Percentiles rank a stretch among this genome's conserved stretches.
phyloP scores from a whole-genome alignment of 2,797 vertebrate genomes.

The Octomys mimax region DNA sequence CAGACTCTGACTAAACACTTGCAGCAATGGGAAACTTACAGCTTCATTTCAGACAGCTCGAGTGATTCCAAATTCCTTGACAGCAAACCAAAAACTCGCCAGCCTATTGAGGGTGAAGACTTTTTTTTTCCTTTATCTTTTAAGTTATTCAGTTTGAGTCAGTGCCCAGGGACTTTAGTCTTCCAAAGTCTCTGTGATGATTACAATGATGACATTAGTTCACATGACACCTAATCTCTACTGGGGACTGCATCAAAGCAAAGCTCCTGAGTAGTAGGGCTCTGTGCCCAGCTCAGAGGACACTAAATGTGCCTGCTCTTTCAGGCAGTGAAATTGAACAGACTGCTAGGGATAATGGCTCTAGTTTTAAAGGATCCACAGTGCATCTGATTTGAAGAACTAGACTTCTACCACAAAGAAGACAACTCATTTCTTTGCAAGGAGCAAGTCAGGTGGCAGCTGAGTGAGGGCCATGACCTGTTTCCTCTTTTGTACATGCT shows the following conservation, averaged over 20 bases:
- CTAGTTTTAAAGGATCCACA: constrained; percentile 20
- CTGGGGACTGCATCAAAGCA: not conserved
- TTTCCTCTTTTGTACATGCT: not conserved
- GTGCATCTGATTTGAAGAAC: constrained; percentile 12
- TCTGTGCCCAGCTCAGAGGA: not conserved
- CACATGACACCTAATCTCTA: constrained; percentile 35
- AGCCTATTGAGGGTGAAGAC: not conserved
- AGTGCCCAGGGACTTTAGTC: not conserved
- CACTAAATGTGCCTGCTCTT: not conserved
- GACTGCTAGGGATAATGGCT: not conserved
- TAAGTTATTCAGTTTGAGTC: constrained; percentile 34
- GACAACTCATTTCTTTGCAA: not conserved
- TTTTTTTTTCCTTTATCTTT: constrained; percentile 23
- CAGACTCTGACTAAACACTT: constrained; percentile 48
- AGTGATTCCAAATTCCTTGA: constrained; percentile 59
- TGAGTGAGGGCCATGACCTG: not conserved
- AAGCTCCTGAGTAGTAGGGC: not conserved
- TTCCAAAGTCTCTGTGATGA: constrained; percentile 46
- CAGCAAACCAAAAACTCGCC: constrained; percentile 47
- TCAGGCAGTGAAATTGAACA: constrained; percentile 10
- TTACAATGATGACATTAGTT: constrained; percentile 23
- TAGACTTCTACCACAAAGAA: not conserved
- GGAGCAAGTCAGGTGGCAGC: not conserved
- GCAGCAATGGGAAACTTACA: not conserved
- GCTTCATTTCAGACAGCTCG: constrained; percentile 37